A percentile compares a stretch with the other conserved stretches of the same genome.
Conservation (phyloP, 2,113 vertebrate species). For the Cheirogaleus medius region DNA sequence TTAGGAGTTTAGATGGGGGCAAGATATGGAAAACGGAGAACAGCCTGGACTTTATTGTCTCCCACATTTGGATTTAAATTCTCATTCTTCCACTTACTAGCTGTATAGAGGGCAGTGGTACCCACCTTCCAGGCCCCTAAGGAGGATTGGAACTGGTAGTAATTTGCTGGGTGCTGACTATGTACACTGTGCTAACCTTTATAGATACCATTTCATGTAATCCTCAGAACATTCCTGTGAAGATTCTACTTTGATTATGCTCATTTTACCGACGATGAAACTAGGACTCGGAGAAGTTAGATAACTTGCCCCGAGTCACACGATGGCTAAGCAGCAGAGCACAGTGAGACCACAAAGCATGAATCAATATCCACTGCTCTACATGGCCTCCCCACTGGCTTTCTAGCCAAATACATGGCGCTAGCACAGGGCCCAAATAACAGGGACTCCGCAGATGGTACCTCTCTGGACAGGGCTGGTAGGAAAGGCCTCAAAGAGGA, state of each 20-base stretch:
- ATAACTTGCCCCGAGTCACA: not conserved
- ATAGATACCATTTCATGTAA: not conserved
- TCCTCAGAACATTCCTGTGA: not conserved
- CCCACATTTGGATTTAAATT: not conserved
- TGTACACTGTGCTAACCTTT: not conserved
- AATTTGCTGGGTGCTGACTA: not conserved
- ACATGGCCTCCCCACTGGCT: not conserved
- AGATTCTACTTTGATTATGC: not conserved
- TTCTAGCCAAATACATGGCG: not conserved
- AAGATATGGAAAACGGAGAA: not conserved
- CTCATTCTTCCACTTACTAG: not conserved
- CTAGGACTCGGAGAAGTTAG: not conserved
- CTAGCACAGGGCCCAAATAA: not conserved
- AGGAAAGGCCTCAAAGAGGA: not conserved
- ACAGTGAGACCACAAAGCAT: fast-evolving
- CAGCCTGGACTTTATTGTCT: not conserved
- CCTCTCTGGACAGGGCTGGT: not conserved
- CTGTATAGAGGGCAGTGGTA: not conserved
- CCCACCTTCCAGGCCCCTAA: not conserved
- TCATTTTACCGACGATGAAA: not conserved
- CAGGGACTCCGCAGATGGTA: not conserved
- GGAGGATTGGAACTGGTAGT: not conserved
- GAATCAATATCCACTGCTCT: not conserved
- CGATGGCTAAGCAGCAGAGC: not conserved
- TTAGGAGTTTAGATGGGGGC: not conserved